Conservation (phyloP, 1,140 invertebrate species). For the Drosophila orosa region DNA sequence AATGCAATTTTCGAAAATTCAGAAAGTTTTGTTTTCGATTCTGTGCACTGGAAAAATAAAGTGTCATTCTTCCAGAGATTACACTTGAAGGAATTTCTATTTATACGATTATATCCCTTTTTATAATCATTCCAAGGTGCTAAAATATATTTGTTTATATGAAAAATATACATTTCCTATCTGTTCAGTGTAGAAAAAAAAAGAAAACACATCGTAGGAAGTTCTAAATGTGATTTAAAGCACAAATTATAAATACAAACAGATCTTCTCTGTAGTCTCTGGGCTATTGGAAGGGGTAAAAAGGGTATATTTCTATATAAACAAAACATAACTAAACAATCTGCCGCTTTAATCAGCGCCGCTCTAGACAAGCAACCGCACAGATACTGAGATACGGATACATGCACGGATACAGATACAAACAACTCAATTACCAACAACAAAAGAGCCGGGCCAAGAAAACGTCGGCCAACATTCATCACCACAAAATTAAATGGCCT, state of each 20-base stretch:
- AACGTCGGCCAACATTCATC: conserved; percentile 76
- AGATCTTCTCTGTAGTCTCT: not conserved
- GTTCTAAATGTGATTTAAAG: conserved; percentile 35
- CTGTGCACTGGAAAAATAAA: conserved; percentile 8
- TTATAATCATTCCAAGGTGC: not conserved
- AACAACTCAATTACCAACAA: conserved; percentile 75
- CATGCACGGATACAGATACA: conserved; percentile 49
- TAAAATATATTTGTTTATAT: not conserved
- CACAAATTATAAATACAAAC: conserved; percentile 36
- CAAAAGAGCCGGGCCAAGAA: conserved; percentile 49
- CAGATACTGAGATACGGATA: conserved; percentile 28
- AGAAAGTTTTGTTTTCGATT: conserved; percentile 71
- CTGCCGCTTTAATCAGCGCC: conserved; percentile 77
- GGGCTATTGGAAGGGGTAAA: not conserved
- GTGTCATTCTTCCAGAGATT: no score
- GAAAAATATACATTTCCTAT: not conserved
- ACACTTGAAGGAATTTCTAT: not conserved
- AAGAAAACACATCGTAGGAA: not conserved
- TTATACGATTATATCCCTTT: no score
- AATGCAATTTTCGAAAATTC: conserved; percentile 79
- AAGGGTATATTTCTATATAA: conserved; percentile 58
- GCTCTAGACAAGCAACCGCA: conserved; percentile 45
- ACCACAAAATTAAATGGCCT: conserved; percentile 78
- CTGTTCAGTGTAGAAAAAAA: not conserved
- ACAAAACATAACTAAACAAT: conserved; percentile 69